Conservation (phyloP, 30 jellyfish, hydroid and myxozoan species). For the Hydra vulgaris region DNA sequence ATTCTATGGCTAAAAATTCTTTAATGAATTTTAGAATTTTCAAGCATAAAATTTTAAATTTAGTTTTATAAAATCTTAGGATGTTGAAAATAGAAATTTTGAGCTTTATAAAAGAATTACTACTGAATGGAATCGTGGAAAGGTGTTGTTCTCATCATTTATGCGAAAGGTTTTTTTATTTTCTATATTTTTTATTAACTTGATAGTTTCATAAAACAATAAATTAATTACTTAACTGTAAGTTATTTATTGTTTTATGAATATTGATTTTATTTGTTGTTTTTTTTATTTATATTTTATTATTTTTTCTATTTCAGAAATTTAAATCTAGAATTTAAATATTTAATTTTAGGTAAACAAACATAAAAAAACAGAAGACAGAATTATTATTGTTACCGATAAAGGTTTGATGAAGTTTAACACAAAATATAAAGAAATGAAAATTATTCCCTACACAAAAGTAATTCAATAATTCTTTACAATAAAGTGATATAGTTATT, state of each 20-base stretch:
- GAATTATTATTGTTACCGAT: conserved; percentile 58
- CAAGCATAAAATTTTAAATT: too few relatives aligned
- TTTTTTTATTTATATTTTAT: too few relatives aligned
- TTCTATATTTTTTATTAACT: neutral
- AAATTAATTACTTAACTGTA: too few relatives aligned
- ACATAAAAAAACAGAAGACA: conserved; percentile 78
- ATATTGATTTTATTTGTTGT: too few relatives aligned
- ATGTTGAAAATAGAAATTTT: conserved; percentile 27
- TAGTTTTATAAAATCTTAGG: too few relatives aligned
- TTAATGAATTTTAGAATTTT: too few relatives aligned
- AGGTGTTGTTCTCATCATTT: conserved; percentile 57
- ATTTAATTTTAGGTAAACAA: conserved; percentile 51
- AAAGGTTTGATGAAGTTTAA: conserved; percentile 54
- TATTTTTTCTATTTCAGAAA: too few relatives aligned
- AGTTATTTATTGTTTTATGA: too few relatives aligned
- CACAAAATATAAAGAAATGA: conserved; percentile 62
- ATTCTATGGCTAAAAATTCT: too few relatives aligned
- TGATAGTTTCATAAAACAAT: too few relatives aligned
- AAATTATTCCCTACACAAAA: conserved; percentile 43
- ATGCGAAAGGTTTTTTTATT: conserved; percentile 52
- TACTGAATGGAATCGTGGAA: conserved; percentile 25
- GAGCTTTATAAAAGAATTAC: neutral
- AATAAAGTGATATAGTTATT: neutral
- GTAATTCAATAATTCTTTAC: conserved; percentile 22
- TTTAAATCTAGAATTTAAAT: too few relatives aligned